Base-by-base conservation (phyloP, 2,113 vertebrate species). In the Vimba vimba region DNA sequence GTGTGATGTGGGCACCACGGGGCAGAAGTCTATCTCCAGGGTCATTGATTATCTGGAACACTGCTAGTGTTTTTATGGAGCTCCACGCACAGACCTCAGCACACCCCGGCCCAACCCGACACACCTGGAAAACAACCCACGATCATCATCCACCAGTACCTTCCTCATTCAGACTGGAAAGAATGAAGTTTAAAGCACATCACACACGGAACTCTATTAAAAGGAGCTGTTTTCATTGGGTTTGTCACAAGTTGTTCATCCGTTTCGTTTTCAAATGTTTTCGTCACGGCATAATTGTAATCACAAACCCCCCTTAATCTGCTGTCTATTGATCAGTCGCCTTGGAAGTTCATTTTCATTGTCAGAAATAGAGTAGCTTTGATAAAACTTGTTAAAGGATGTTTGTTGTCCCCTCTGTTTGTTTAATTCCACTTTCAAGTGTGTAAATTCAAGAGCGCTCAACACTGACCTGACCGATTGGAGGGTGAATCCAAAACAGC, bases 11-110 rank as follows among this genome's bases (percentile, higher is more conserved):
- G 97, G 97, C 95, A 98, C 98, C 88, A 93, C 98, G 45, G 98
- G 98, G 92, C 98, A 99, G 96, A 99, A 99, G 92, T 99, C 97
- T 84, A 98, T 99, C 94, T 98, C 97, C 90, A 94, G 97, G 94
- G 96, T 99, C 94, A 99, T 99, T 91, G 98, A 99, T 89, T 99
- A 98, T 93, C 96, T 99, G 96, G 97, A 99, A 94, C 97, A 98
- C 92, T 99, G 98, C 95, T 99, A 98, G 95, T 95, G 89, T 92
- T 68, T 19, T 6, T 4, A 23, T 33, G n/a, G 74, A 64, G 85
- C 80, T 59, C n/a, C 82, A 27, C 77, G 23, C 73, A 80, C 66
- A 59, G 87, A 59, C 71, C 43, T 45, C 76, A 81, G 80, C 36
- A 78, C 59, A 59, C 43, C 55, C 66, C 27, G 10, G 57, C n/a